Evolutionary conservation across 2,888 invertebrate genomes (phyloP).

Genomic region (Cetonia aurata): DNA sequence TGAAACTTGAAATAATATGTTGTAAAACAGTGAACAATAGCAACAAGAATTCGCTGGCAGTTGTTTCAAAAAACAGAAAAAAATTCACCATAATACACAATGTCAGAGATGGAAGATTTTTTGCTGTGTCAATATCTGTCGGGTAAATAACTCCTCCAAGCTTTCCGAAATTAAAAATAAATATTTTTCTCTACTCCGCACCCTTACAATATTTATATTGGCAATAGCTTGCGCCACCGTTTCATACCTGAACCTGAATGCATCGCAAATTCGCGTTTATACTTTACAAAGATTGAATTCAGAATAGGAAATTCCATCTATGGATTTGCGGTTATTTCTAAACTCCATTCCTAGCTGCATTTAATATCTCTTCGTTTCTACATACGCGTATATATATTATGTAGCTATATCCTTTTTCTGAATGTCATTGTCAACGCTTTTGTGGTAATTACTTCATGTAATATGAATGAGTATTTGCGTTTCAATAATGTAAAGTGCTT

Average conservation of each 20-base stretch:
- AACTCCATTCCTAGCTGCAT: not conserved
- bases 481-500: no score
- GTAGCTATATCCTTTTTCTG: no score
- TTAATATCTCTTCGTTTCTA: not conserved
- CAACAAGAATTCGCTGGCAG: not conserved
- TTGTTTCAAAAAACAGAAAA: not conserved
- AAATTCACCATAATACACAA: not conserved
- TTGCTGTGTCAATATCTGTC: not conserved
- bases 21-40: not conserved
- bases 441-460: no score
- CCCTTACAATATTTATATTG: not conserved
- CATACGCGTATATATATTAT: no score
- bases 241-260: conserved; percentile 12
- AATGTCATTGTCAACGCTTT: no score
- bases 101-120: not conserved
- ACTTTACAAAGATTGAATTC: conserved; percentile 11
- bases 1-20: not conserved
- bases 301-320: not conserved
- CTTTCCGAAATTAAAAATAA: conserved; percentile 32
- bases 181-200: conserved; percentile 18
- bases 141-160: conserved; percentile 16
- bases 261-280: conserved; percentile 20
- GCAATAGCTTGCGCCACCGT: not conserved
- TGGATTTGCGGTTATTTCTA: conserved; percentile 1
- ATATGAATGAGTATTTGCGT: no score